Evolutionary conservation across 1,140 invertebrate species (phyloP).

Genomic region (Drosophila gunungcola): DNA sequence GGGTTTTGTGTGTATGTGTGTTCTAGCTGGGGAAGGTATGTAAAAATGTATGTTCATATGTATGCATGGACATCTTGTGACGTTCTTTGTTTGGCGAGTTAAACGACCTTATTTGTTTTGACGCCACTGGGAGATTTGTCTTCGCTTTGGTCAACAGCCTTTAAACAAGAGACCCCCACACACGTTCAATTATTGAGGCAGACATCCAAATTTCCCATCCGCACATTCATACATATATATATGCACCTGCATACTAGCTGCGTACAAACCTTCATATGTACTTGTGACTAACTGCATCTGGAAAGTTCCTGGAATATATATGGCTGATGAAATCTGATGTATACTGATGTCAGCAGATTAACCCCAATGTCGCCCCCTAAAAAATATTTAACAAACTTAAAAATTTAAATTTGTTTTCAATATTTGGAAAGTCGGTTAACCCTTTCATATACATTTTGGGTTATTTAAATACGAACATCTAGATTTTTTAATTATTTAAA

Average conservation of each 20-base stretch:
- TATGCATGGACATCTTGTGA: slow-evolving; percentile 15
- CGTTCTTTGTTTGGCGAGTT: slow-evolving; percentile 47
- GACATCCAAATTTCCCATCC: slow-evolving; percentile 10
- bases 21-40: slow-evolving; percentile 3
- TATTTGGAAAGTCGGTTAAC: no score
- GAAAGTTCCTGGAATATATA: slow-evolving; percentile 17
- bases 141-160: slow-evolving; percentile 52
- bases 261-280: no score
- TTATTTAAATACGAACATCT: no score
- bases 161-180: slow-evolving; percentile 10
- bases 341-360: slow-evolving; percentile 7
- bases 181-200: background rate
- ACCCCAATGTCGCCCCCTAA: background rate
- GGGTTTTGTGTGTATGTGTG: background rate
- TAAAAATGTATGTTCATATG: slow-evolving; percentile 14
- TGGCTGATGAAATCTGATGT: slow-evolving; percentile 31
- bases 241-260: background rate
- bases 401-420: no score
- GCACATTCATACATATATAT: background rate
- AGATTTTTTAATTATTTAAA: no score
- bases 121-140: slow-evolving; percentile 41
- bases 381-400: no score
- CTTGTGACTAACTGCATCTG: slow-evolving; percentile 37
- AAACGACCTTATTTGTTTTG: slow-evolving; percentile 53
- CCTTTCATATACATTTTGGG: no score